phyloP scores from a whole-genome alignment of 2,797 vertebrate species.

The Sibirionetta formosa region DNA sequence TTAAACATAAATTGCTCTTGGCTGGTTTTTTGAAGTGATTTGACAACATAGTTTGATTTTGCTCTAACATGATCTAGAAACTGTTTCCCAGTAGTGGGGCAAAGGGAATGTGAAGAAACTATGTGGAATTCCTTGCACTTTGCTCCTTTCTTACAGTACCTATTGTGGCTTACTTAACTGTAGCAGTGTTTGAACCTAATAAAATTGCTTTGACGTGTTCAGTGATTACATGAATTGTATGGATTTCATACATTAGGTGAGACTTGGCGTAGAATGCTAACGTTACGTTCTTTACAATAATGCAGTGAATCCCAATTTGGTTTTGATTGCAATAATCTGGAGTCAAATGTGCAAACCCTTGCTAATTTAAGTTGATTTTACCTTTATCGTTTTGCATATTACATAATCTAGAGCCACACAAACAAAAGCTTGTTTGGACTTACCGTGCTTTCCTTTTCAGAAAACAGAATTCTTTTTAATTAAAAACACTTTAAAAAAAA shows the following conservation, averaged over 20 bases:
- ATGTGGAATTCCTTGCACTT: not conserved
- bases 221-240: conserved; percentile 28
- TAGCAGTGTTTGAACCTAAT: not conserved
- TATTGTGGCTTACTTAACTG: not conserved
- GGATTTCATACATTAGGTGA: conserved; percentile 51
- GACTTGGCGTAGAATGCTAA: conserved; percentile 50
- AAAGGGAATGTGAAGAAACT: conserved; percentile 14
- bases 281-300: conserved; percentile 24
- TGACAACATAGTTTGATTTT: conserved; percentile 49
- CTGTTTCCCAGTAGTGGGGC: conserved; percentile 17
- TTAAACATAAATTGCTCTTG: conserved; percentile 48
- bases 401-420: conserved; percentile 64
- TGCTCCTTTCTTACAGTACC: not conserved
- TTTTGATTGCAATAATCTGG: conserved; percentile 71
- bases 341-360: conserved; percentile 54
- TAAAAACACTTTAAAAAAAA: conserved; percentile 84
- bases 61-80: conserved; percentile 19
- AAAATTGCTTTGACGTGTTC: not conserved
- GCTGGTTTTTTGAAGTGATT: conserved; percentile 49
- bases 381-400: conserved; percentile 64
- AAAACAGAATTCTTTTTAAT: conserved; percentile 86
- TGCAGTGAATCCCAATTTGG: conserved; percentile 44
- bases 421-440: conserved; percentile 79
- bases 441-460: conserved; percentile 76
- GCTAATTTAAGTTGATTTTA: conserved; percentile 75